Conservation (phyloP, 2,888 invertebrate genomes). For the Pecten maximus region DNA sequence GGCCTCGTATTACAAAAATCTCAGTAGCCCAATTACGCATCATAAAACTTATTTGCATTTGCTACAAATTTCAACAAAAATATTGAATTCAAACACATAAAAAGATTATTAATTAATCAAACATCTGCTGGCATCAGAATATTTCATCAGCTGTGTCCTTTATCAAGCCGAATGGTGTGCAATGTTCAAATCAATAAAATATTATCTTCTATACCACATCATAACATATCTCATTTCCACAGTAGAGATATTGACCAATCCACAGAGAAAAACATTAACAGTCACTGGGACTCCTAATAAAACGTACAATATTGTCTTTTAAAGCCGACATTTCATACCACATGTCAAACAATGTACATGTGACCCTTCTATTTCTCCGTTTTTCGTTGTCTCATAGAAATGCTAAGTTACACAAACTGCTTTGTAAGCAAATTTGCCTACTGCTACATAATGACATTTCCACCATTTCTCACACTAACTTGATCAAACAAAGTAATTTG, state of each 20-base stretch:
- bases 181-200: neutral
- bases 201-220: neutral
- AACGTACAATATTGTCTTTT: neutral
- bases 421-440: slow-evolving; percentile 26
- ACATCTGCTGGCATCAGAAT: neutral
- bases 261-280: neutral
- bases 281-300: neutral
- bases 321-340: neutral
- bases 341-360: neutral
- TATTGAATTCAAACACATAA: neutral
- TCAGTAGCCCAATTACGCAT: too few species aligned
- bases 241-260: neutral
- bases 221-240: neutral
- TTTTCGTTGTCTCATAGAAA: neutral
- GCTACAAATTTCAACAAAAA: neutral
- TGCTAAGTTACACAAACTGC: neutral
- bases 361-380: neutral
- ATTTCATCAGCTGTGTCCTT: neutral
- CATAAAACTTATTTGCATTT: neutral
- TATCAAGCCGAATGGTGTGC: neutral
- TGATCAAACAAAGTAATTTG: slow-evolving; percentile 20
- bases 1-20: too few species aligned
- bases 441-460: neutral
- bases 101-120: neutral
- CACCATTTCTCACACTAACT: neutral